Evolutionary conservation across 2,888 invertebrate genomes (phyloP), one percentile per base, ranked within the genome.

Genomic region (Monoplex corrugatus): DNA sequence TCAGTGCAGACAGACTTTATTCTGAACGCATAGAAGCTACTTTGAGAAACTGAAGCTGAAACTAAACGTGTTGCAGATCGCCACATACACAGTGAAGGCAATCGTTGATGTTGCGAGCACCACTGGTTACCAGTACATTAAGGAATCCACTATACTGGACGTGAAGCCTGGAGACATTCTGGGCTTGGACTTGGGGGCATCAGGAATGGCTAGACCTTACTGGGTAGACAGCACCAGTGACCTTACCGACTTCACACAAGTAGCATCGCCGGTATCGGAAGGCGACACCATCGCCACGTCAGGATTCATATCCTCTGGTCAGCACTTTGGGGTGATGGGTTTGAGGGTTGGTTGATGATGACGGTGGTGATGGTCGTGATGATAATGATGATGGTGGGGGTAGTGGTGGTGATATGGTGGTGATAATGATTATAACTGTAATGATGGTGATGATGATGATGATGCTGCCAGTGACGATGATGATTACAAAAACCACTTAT

Each of bases 161-260:
- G 92, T 95, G 0, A 32, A 86, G 2, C 90, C 92, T 2, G 94
- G 94, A 5, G 93, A 94, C 83, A 90, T 94, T 6, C 86, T 94
- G 16, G 94, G 93, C 13, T 92, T 92, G 83, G 68, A 87, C 44
- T 3, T 85, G 13, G 19, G 38, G 50, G 5, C 43, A 13, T 44
- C 88, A 35, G 35, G 23, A 50, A 35, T 45, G 44, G 50, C 78
- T 28, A 45, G 50, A 45, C 19, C 89, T 23, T 68, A 38, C 68
- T 57, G 89, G 35, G 8, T 83, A 28, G 90, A 90, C 78, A 57
- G 87, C 28, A 45, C 86, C 2, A 6, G 40, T 2, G 68, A 40
- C 0, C 28, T 16, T 13, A 44, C 45, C 13, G 45, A 75, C 45
- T 78, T 75, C 78, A 35, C 0, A 8, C 3, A 23, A 8, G 32